A percentile compares a stretch with the other conserved stretches of the same genome.
phyloP scores from a whole-genome alignment of 2,113 vertebrate genomes.

The Scomber scombrus region DNA sequence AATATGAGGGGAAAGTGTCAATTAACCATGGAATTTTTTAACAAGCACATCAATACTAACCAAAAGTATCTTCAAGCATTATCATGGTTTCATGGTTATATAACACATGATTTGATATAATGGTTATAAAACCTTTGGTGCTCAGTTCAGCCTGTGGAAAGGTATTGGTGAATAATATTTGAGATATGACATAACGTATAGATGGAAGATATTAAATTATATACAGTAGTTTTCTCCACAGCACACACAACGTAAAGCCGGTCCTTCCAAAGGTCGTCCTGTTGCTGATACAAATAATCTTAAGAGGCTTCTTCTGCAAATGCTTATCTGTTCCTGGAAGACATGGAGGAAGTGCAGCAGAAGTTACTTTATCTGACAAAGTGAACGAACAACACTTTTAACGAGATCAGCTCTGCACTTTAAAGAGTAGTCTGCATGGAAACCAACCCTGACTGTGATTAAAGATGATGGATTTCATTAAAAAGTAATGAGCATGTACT shows the following conservation, averaged over 20 bases:
- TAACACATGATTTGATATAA: constrained; percentile 4
- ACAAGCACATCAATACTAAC: not conserved
- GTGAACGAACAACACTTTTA: constrained; percentile 28
- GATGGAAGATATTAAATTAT: not conserved
- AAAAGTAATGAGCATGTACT: constrained; percentile 49
- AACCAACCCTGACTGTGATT: constrained; percentile 37
- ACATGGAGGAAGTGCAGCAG: constrained; percentile 16
- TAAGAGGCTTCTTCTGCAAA: not conserved
- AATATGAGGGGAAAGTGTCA: not conserved
- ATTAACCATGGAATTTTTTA: not conserved
- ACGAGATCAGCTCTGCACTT: constrained; percentile 28
- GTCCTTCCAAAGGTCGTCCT: constrained; percentile 10
- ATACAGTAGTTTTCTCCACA: not conserved
- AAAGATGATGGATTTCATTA: constrained; percentile 57
- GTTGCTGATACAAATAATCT: not conserved
- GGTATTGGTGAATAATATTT: not conserved
- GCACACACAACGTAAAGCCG: not conserved
- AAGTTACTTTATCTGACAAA: constrained; percentile 30
- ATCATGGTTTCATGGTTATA: constrained; percentile 8
- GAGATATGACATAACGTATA: not conserved
- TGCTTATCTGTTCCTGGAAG: constrained; percentile 11
- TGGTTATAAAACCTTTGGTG: not conserved
- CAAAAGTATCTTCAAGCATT: not conserved
- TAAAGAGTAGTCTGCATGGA: constrained; percentile 13
- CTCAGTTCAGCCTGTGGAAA: not conserved